phyloP scores from a whole-genome alignment of 35 echinoderm and acorn worm species.

The Ophioderma brevispina region DNA sequence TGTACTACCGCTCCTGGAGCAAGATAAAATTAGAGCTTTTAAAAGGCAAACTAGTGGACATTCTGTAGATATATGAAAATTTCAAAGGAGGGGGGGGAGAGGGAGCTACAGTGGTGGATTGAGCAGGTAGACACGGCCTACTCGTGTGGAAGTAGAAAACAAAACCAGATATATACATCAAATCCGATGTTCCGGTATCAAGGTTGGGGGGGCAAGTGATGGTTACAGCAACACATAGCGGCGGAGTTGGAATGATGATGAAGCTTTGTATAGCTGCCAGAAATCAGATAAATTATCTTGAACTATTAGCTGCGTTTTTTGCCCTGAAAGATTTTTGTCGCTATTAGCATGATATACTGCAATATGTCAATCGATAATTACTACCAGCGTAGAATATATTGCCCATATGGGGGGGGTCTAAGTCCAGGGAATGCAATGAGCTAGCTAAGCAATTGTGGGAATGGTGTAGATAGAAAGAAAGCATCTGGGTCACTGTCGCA shows the following conservation, averaged over 20 bases:
- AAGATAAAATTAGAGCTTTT: conserved; percentile 58
- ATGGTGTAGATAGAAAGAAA: conserved; percentile 65
- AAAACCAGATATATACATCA: conserved; percentile 45
- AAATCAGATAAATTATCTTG: conserved; percentile 46
- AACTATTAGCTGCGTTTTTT: conserved; percentile 43
- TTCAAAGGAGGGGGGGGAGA: neutral
- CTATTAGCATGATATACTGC: too few species aligned
- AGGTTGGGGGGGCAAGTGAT: conserved; percentile 75
- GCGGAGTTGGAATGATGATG: neutral
- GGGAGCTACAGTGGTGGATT: conserved; percentile 66
- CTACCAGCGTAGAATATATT: conserved; percentile 63
- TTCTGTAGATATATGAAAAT: conserved; percentile 45
- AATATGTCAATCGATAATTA: conserved; percentile 44
- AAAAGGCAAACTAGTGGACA: conserved; percentile 54
- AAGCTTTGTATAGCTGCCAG: neutral
- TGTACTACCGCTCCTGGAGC: conserved; percentile 69
- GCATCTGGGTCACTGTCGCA: conserved; percentile 60
- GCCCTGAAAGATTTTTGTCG: too few species aligned
- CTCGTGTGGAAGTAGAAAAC: neutral
- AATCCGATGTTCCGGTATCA: conserved; percentile 52
- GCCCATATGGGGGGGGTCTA: conserved; percentile 62
- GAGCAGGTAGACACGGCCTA: conserved; percentile 11
- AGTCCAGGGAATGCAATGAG: conserved; percentile 63
- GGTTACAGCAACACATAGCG: neutral
- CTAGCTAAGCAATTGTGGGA: conserved; percentile 66